Base-by-base conservation (phyloP, 2,888 invertebrate genomes). In the Amaurobius ferox region DNA sequence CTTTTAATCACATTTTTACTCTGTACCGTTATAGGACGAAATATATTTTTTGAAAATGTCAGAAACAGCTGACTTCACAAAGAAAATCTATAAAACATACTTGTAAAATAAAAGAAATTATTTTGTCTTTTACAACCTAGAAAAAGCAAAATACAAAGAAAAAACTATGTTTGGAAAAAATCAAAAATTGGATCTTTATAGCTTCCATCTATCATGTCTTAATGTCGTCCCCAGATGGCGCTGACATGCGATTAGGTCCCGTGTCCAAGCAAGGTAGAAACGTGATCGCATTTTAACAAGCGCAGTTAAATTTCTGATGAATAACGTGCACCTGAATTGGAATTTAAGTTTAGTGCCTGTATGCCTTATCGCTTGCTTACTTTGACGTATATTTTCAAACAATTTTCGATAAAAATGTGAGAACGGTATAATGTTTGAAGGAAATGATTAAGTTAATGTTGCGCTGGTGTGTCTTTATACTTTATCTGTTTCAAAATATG, bases 211-310 rank as follows among this genome's bases (percentile, higher is more conserved):
- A 73, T 86, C 79, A 86, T 67, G 55, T 72, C 79, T 40, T 79
- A 86, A 86, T 79, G 73, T 73, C 73, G 44, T 26, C 73, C 13
- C 78, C 85, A 86, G 85, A 66, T 86, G 85, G 78, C 85, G 28
- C 28, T 86, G 78, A 73, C 73, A 86, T 23, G 39, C 48, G 66
- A 68, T 79, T 73, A 67, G 30, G 71, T 72, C 67, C 26, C 72
- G 32, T 67, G 55, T 39, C 30, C 40, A 16, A 29, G 29, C 23
- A 40, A 30, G 35, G 29, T 9, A 66, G 28, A 19, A 13, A 68
- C 67, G 67, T 67, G 78, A 85, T 78, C 61, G 72, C 78, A 61
- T 61, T 78, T 78, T 72, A 78, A 78, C 67, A 77, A 78, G 71
- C 44, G n/a, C 30, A 76, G 74, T 81, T 70, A 81, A 76, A 76